These are phyloP conservation scores for Gavialis gangeticus DNA, from an alignment of 2,113 vertebrate species.

Conservation along the genomic window DNA sequence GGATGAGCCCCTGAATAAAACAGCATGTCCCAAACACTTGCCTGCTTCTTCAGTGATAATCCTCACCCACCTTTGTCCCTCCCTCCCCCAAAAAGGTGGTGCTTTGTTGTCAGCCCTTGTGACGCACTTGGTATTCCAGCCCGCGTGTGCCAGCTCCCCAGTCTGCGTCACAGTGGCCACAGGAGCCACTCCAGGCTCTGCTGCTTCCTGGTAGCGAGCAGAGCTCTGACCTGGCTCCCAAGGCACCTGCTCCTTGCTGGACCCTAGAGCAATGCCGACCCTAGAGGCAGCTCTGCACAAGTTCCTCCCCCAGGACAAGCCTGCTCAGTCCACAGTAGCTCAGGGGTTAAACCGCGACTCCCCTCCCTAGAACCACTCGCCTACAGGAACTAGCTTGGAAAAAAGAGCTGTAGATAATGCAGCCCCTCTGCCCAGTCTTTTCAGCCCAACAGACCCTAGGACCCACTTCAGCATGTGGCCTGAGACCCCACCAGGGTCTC, in stretches of 20 bases:
- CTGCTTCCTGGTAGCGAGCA: not conserved
- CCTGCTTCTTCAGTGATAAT: not conserved
- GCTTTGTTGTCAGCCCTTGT: not conserved
- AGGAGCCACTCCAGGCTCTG: not conserved
- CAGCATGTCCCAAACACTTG: not conserved
- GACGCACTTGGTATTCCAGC: not conserved
- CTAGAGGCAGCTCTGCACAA: constrained; percentile 8
- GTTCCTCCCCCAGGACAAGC: not conserved
- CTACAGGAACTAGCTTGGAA: not conserved
- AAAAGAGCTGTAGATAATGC: too few species aligned
- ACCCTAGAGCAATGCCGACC: not conserved
- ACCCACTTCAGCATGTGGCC: not conserved
- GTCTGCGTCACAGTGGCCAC: fast-evolving
- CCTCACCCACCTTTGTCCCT: not conserved
- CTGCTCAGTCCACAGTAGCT: not conserved
- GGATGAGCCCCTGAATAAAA: not conserved
- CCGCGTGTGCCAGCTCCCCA: not conserved
- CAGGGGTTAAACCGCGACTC: not conserved
- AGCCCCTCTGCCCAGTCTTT: too few species aligned
- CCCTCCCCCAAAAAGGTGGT: not conserved
- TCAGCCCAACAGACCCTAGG: too few species aligned
- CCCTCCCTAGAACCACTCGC: not conserved
- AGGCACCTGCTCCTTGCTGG: not conserved
- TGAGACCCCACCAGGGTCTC: too few species aligned
- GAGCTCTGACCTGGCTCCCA: not conserved